Conservation (phyloP, 2,888 invertebrate genomes). For the Heliconius aoede region DNA sequence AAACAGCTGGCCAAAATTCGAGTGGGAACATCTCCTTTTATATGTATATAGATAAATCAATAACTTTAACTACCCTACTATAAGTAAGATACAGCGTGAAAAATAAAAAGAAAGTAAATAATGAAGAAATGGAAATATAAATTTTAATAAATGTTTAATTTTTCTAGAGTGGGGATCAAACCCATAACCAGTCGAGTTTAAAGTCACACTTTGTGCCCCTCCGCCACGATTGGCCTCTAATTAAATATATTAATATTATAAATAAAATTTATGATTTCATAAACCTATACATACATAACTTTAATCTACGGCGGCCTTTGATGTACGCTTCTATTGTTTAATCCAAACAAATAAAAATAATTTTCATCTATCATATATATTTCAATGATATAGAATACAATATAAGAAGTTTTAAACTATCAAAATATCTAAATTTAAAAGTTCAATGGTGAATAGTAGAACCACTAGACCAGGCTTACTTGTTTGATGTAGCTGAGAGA, state of each 20-base stretch:
- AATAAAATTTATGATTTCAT: not conserved
- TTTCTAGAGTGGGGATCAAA: no score
- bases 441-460: not conserved
- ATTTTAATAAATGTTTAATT: no score
- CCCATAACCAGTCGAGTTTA: no score
- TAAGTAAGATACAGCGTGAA: no score
- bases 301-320: not conserved
- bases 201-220: no score
- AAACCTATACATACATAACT: not conserved
- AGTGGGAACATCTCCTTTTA: no score
- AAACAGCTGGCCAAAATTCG: no score
- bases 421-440: not conserved
- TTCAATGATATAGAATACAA: not conserved
- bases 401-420: not conserved
- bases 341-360: not conserved
- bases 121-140: no score
- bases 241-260: not conserved
- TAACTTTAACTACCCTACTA: no score
- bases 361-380: not conserved
- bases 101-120: no score
- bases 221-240: no score
- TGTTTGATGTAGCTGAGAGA: not conserved
- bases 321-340: not conserved
- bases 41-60: no score
- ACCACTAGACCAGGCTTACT: not conserved